Evolutionary conservation across 2,113 vertebrate species (phyloP).

Genomic region (Pampusana beccarii): DNA sequence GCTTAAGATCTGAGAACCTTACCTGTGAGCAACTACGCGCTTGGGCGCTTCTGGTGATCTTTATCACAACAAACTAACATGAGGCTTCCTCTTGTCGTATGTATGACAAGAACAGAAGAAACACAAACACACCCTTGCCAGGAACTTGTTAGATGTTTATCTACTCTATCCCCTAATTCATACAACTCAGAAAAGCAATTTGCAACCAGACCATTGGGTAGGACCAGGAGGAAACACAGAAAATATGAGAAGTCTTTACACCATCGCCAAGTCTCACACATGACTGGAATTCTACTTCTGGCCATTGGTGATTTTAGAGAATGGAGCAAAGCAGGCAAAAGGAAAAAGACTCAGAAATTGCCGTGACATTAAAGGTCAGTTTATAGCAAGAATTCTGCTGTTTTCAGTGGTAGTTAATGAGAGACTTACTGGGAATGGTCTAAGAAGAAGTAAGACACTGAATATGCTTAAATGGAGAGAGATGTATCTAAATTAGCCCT

Average conservation of each 20-base stretch:
- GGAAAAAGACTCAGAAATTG: neutral
- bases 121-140: neutral
- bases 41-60: no score
- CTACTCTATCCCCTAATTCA: no score
- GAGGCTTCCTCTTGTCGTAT: neutral
- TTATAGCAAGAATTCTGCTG: neutral
- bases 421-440: neutral
- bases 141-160: neutral
- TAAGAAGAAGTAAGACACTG: neutral
- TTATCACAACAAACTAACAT: neutral
- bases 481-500: neutral
- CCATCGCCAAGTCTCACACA: neutral
- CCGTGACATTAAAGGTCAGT: neutral
- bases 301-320: neutral
- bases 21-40: neutral
- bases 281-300: neutral
- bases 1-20: neutral
- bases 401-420: neutral
- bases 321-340: neutral
- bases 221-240: neutral
- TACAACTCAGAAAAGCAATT: neutral
- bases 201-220: neutral
- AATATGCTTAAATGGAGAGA: neutral
- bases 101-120: neutral
- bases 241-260: neutral